phyloP scores from a whole-genome alignment of 2,888 invertebrate genomes.

The Phytoseiulus persimilis region DNA sequence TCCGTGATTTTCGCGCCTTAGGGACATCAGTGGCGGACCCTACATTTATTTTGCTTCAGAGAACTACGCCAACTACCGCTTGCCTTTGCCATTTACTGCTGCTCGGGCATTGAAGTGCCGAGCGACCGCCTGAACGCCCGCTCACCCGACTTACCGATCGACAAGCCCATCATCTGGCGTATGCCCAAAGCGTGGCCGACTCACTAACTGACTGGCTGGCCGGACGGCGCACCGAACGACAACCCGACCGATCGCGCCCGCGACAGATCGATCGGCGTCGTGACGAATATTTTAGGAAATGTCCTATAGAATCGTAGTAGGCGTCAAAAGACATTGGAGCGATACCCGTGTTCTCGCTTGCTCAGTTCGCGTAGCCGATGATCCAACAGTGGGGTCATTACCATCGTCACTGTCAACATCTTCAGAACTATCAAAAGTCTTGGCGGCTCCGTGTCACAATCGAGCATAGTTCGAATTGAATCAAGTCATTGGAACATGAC shows the following conservation, averaged over 20 bases:
- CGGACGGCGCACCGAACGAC: not conserved
- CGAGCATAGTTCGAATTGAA: not conserved
- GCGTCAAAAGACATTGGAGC: not conserved
- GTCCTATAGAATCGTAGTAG: not conserved
- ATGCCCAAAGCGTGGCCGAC: not conserved
- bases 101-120: not conserved
- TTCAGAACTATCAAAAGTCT: not conserved
- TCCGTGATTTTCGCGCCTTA: not conserved
- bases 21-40: not conserved
- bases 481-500: not conserved
- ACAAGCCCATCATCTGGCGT: not conserved
- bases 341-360: not conserved
- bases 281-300: not conserved
- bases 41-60: not conserved
- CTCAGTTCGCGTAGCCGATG: not conserved
- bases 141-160: not conserved
- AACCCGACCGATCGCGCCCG: not conserved
- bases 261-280: not conserved
- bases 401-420: not conserved
- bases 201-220: not conserved
- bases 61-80: not conserved
- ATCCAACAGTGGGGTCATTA: not conserved
- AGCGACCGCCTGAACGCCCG: not conserved
- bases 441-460: not conserved
- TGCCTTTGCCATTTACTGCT: not conserved